Percentiles rank a stretch among this genome's conserved stretches.
Evolutionary conservation across 2,113 vertebrate genomes (phyloP).

Genomic region (Bubo scandiacus): DNA sequence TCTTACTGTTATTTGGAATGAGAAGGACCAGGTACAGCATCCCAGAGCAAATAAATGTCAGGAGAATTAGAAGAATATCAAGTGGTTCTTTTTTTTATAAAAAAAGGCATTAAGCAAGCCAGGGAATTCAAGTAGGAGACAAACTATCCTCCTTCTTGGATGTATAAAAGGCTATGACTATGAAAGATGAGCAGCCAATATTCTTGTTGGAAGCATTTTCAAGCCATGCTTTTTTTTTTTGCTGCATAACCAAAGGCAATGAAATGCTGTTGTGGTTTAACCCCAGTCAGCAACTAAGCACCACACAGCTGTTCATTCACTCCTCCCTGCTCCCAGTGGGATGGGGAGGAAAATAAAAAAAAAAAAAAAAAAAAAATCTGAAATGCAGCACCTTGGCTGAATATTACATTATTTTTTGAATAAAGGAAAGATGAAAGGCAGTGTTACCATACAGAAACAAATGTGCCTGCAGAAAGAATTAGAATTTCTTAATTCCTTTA

Average conservation of each 20-base stretch:
- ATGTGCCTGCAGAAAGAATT: neutral
- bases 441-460: neutral
- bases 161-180: neutral
- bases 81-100: neutral
- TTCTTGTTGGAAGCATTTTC: neutral
- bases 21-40: slow-evolving; percentile 53
- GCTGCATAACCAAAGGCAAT: neutral
- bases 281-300: too few species aligned
- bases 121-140: neutral
- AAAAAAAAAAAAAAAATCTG: neutral
- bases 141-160: neutral
- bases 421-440: neutral
- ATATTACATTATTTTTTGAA: neutral
- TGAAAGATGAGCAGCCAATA: neutral
- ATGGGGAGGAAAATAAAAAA: too few species aligned
- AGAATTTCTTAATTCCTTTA: neutral
- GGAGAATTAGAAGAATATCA: neutral
- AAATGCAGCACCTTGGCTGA: neutral
- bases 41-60: neutral
- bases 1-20: slow-evolving; percentile 73
- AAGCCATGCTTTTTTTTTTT: neutral
- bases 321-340: too few species aligned
- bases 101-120: neutral
- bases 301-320: too few species aligned
- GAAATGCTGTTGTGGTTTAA: neutral